These are phyloP conservation scores for Poeciliopsis gracilis DNA, from an alignment of 2,797 vertebrate species.

Conservation along the genomic window DNA sequence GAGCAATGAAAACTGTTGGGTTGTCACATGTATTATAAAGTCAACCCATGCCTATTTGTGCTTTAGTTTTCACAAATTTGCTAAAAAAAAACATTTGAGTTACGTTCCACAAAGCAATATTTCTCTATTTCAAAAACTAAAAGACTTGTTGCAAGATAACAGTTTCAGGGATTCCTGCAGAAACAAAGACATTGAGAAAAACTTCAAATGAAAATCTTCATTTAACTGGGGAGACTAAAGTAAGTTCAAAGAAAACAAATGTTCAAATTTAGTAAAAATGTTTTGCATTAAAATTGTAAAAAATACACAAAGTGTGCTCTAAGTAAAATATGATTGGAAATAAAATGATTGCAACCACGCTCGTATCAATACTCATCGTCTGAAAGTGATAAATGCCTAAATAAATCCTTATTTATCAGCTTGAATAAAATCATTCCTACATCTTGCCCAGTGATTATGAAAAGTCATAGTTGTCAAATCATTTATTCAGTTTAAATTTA, in stretches of 20 bases:
- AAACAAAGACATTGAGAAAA: background rate
- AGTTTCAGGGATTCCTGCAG: background rate
- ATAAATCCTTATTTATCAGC: background rate
- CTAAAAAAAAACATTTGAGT: background rate
- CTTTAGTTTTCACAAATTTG: background rate
- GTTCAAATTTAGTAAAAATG: background rate
- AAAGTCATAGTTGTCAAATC: background rate
- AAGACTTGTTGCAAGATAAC: background rate
- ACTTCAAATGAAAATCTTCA: background rate
- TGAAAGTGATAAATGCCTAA: background rate
- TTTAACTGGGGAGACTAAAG: background rate
- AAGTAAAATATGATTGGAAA: background rate
- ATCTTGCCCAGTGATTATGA: background rate
- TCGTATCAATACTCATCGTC: background rate
- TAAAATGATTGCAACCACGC: background rate
- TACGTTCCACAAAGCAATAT: background rate
- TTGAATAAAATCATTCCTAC: background rate
- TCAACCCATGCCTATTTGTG: background rate
- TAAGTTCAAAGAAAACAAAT: background rate
- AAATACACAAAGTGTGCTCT: background rate
- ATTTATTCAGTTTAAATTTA: background rate
- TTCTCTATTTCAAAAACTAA: background rate
- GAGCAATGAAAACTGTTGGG: background rate
- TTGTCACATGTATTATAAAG: background rate
- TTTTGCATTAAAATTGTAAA: background rate